These are phyloP conservation scores for Salminus brasiliensis DNA, from an alignment of 2,113 vertebrate species.

Conservation along the genomic window DNA sequence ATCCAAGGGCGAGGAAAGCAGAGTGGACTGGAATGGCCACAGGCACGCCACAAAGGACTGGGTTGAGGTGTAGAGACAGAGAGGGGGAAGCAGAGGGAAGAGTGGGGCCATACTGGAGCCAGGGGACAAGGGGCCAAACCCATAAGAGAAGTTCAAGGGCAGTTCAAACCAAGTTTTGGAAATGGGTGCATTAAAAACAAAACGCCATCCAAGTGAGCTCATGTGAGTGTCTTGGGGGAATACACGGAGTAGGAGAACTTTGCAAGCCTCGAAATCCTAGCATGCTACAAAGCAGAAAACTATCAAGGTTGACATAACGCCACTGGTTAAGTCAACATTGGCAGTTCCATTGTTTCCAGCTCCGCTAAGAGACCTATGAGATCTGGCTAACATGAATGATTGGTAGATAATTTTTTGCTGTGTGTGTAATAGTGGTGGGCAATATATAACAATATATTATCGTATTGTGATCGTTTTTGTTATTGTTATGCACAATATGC, in stretches of 20 bases:
- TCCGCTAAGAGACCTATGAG: not conserved
- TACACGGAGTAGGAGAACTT: constrained; percentile 1
- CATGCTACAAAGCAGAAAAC: constrained; percentile 7
- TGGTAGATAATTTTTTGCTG: not conserved
- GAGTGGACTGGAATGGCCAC: not conserved
- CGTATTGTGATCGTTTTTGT: no score
- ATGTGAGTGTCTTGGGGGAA: constrained; percentile 2
- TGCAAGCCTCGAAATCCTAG: constrained; percentile 1
- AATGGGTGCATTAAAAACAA: constrained; percentile 31
- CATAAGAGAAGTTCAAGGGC: constrained; percentile 52
- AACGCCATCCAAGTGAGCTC: constrained; percentile 40
- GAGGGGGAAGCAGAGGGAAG: not conserved
- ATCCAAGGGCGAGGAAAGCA: not conserved
- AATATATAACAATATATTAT: no score
- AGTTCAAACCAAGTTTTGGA: constrained; percentile 57
- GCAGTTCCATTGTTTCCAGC: not conserved
- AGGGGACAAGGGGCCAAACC: constrained; percentile 29
- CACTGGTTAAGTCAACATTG: no score
- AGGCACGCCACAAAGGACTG: constrained; percentile 27
- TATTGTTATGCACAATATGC: no score
- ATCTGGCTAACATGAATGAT: not conserved
- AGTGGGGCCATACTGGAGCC: constrained; percentile 7
- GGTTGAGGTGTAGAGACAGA: constrained; percentile 5
- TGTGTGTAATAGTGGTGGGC: no score
- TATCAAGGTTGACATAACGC: constrained; percentile 7